Evolutionary conservation across 2,113 vertebrate species (phyloP).

Genomic region (Cinclus mexicanus): DNA sequence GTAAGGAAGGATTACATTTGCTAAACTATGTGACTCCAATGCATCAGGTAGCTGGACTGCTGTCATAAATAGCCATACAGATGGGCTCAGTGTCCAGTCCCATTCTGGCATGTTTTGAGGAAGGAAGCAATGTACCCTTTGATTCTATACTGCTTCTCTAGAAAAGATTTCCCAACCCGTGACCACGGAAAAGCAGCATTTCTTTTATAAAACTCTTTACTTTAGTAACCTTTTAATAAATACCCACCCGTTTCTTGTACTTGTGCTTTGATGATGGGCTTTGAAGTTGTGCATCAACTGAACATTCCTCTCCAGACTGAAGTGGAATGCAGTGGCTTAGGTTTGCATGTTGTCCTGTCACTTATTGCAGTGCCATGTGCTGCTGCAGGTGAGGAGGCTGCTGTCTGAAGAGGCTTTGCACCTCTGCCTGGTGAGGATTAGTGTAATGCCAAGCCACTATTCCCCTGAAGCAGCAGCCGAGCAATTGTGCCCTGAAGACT

Average conservation of each 20-base stretch:
- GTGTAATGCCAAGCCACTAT: not conserved
- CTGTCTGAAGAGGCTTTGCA: conserved; percentile 1
- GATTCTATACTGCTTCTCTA: not conserved
- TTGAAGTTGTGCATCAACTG: not conserved
- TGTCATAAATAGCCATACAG: not conserved
- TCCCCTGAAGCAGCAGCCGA: not conserved
- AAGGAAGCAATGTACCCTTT: not conserved
- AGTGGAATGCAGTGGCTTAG: not conserved
- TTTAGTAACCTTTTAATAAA: not conserved
- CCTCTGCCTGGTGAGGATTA: not conserved
- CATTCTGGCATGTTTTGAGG: not conserved
- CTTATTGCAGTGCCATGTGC: conserved; percentile 32
- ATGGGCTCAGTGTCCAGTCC: not conserved
- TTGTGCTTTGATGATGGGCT: not conserved
- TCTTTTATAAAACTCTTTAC: not conserved
- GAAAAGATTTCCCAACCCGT: not conserved
- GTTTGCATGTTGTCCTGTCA: not conserved
- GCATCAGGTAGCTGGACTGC: not conserved
- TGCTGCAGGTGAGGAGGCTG: conserved; percentile 8
- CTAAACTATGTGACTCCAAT: not conserved
- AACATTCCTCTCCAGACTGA: not conserved
- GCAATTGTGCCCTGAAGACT: not conserved
- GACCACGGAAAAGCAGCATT: not conserved
- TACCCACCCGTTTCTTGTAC: not conserved
- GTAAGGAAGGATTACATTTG: not conserved